Evolutionary conservation across 2,888 invertebrate genomes (phyloP).

Genomic region (Lasioglossum pauxillum): DNA sequence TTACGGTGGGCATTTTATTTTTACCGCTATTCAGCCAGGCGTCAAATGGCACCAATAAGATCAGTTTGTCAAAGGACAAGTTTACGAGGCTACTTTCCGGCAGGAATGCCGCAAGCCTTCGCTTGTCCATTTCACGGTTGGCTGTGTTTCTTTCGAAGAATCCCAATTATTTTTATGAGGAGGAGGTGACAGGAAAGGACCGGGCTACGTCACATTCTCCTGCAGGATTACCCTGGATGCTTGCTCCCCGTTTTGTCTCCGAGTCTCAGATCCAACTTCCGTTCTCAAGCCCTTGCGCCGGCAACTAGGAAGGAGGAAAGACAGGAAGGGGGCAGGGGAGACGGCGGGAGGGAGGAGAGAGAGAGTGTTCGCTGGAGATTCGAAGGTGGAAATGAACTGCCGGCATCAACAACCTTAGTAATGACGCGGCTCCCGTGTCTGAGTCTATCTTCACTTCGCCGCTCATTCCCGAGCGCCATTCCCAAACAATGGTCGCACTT

Average conservation of each 20-base stretch:
- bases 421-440: conserved; percentile 75
- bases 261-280: conserved; percentile 78
- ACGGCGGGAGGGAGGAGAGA: conserved; percentile 24
- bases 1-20: background rate
- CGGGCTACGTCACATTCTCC: conserved; percentile 79
- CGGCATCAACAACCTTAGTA: conserved; percentile 80
- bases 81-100: background rate
- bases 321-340: conserved; percentile 59
- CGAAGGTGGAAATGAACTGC: conserved; percentile 80
- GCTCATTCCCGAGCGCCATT: conserved; percentile 77
- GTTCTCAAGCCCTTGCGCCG: conserved; percentile 63
- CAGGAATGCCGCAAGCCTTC: background rate
- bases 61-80: conserved; percentile 7
- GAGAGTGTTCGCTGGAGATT: conserved; percentile 77
- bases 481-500: conserved; percentile 80
- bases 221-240: conserved; percentile 80
- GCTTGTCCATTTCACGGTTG: conserved; percentile 31
- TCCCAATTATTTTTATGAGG: conserved; percentile 79
- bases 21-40: background rate
- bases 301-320: conserved; percentile 63
- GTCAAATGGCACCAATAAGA: conserved; percentile 6
- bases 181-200: conserved; percentile 76
- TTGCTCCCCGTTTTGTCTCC: conserved; percentile 80
- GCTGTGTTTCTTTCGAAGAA: conserved; percentile 71
- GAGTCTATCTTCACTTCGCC: conserved; percentile 76